Conservation (phyloP, 1,140 invertebrate genomes). For the Drosophila ananassae region DNA sequence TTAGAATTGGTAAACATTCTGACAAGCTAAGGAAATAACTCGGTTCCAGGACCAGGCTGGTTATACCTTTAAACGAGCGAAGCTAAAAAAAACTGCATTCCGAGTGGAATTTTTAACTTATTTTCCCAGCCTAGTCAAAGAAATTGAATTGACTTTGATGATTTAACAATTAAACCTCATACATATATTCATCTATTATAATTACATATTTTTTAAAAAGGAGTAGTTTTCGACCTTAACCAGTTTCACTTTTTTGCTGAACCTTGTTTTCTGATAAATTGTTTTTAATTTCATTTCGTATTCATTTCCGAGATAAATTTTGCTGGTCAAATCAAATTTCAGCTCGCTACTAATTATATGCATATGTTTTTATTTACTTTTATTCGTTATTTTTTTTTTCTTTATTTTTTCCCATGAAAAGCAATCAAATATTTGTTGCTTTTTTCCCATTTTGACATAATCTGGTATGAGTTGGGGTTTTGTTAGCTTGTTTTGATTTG, state of each 20-base stretch:
- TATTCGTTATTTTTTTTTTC: slow-evolving; percentile 22
- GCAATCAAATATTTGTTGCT: slow-evolving; percentile 58
- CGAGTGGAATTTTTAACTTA: not conserved
- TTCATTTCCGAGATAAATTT: slow-evolving; percentile 28
- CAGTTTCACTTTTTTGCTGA: not conserved
- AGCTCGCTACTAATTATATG: slow-evolving; percentile 52
- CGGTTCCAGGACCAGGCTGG: not conserved
- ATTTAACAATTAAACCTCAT: not conserved
- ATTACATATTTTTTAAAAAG: not conserved
- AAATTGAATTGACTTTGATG: not conserved
- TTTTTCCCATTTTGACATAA: slow-evolving; percentile 4
- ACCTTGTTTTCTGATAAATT: slow-evolving; percentile 11
- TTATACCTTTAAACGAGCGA: not conserved
- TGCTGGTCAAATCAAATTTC: slow-evolving; percentile 39
- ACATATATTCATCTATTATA: not conserved
- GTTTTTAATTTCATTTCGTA: slow-evolving; percentile 43
- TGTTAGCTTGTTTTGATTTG: slow-evolving; percentile 60
- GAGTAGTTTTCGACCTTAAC: not conserved
- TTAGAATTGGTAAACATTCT: not conserved
- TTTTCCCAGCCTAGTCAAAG: not conserved
- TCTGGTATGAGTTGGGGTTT: not conserved
- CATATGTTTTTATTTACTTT: slow-evolving; percentile 50
- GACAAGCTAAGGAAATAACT: not conserved
- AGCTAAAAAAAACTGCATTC: not conserved
- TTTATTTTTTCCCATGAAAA: slow-evolving; percentile 19